Evolutionary conservation across 2,888 invertebrate species (phyloP).

Genomic region (Luperina testacea): DNA sequence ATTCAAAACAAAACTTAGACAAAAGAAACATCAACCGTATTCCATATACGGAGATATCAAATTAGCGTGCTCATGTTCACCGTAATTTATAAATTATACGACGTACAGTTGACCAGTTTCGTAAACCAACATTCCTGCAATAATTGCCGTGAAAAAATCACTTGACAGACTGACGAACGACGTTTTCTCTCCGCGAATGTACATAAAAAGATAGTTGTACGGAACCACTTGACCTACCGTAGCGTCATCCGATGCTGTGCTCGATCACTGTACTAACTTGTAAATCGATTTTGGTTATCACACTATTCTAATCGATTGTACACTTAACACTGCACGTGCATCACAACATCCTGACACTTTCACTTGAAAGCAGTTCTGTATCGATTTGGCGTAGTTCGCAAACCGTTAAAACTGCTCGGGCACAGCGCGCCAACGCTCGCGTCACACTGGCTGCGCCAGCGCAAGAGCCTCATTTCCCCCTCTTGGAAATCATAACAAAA

Average conservation of each 20-base stretch:
- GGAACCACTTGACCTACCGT: slow-evolving; percentile 70
- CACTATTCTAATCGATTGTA: slow-evolving; percentile 60
- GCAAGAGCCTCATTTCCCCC: slow-evolving; percentile 80
- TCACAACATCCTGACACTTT: slow-evolving; percentile 81
- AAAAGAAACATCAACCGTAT: slow-evolving; percentile 39
- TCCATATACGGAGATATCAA: slow-evolving; percentile 45
- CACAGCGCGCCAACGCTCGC: slow-evolving; percentile 69
- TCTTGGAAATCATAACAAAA: slow-evolving; percentile 63
- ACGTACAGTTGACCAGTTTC: slow-evolving; percentile 52
- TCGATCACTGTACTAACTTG: slow-evolving; percentile 59
- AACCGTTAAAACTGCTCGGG: slow-evolving; percentile 79
- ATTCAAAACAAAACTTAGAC: slow-evolving; percentile 37
- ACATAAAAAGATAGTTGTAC: slow-evolving; percentile 68
- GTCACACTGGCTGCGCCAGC: slow-evolving; percentile 79
- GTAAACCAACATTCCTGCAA: slow-evolving; percentile 61
- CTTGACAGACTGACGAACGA: slow-evolving; percentile 63
- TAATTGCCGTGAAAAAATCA: slow-evolving; percentile 59
- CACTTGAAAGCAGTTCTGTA: slow-evolving; percentile 82
- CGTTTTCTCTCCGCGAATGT: slow-evolving; percentile 68
- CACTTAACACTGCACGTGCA: slow-evolving; percentile 71
- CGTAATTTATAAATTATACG: slow-evolving; percentile 47
- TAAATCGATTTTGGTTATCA: slow-evolving; percentile 50
- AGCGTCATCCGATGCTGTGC: slow-evolving; percentile 58
- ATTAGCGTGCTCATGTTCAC: slow-evolving; percentile 46
- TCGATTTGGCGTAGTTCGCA: slow-evolving; percentile 74